Evolutionary conservation across 2,113 vertebrate genomes (phyloP).

Genomic region (Ivindomyrus marchei): DNA sequence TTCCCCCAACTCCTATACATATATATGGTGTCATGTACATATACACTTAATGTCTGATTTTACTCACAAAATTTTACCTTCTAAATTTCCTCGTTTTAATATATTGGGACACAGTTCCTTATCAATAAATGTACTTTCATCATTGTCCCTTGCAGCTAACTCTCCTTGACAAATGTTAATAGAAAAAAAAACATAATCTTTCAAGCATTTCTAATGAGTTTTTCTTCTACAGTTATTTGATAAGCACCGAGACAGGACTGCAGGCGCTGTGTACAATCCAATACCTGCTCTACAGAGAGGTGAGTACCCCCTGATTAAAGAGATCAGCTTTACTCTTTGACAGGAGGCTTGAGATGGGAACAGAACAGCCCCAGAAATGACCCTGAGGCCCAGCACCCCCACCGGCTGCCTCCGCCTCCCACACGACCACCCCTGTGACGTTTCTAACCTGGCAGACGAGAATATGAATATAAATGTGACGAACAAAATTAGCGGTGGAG

Average conservation of each 20-base stretch:
- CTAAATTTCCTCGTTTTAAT: conserved; percentile 39
- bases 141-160: conserved; percentile 47
- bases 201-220: conserved; percentile 76
- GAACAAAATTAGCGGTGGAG: not conserved
- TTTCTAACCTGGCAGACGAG: not conserved
- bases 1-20: not conserved
- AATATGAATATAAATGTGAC: not conserved
- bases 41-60: not conserved
- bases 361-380: not conserved
- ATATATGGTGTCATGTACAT: not conserved
- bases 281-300: conserved; percentile 49
- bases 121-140: conserved; percentile 57
- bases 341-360: not conserved
- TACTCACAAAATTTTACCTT: conserved; percentile 26
- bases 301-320: conserved; percentile 44
- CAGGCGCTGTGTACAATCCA: conserved; percentile 61
- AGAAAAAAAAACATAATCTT: conserved; percentile 64
- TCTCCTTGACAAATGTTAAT: conserved; percentile 61
- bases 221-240: conserved; percentile 75
- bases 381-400: not conserved
- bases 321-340: not conserved
- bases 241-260: conserved; percentile 65
- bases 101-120: conserved; percentile 43
- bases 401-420: not conserved
- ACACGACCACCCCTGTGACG: not conserved